A percentile compares a stretch with the other conserved stretches of the same genome.
phyloP scores from a whole-genome alignment of 2,888 invertebrate species.

The Icerya purchasi region DNA sequence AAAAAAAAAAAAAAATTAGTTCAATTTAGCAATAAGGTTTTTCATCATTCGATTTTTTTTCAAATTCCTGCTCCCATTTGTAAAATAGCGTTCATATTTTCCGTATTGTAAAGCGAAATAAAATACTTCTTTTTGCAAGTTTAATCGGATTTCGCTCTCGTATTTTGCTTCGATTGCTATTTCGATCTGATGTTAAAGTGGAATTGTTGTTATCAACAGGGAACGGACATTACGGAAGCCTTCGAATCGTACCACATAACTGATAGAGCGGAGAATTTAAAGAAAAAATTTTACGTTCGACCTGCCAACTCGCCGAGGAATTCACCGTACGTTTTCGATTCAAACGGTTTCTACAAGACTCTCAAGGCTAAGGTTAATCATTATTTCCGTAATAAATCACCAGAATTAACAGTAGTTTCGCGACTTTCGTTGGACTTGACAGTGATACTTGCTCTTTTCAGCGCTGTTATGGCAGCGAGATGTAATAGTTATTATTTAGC shows the following conservation, averaged over 20 bases:
- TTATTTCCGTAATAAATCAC: slow-evolving; percentile 5
- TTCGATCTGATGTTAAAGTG: not conserved
- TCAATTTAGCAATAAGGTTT: not conserved
- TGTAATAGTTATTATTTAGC: slow-evolving; percentile 22
- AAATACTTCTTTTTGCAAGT: too few relatives aligned
- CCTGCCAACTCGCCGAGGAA: slow-evolving; percentile 40
- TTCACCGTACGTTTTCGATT: slow-evolving; percentile 48
- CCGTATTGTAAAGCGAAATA: too few relatives aligned
- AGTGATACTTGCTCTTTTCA: slow-evolving; percentile 24
- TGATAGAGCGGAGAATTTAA: slow-evolving; percentile 32
- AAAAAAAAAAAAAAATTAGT: too few relatives aligned
- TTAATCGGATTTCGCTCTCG: too few relatives aligned
- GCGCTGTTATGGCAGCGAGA: slow-evolving; percentile 21
- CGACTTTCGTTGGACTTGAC: slow-evolving; percentile 24
- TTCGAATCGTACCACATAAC: slow-evolving; percentile 52
- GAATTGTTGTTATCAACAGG: slow-evolving; percentile 32
- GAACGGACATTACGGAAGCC: slow-evolving; percentile 58
- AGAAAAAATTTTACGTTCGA: slow-evolving; percentile 42
- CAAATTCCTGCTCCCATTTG: not conserved
- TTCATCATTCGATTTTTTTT: not conserved
- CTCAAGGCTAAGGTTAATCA: slow-evolving; percentile 29
- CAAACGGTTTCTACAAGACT: slow-evolving; percentile 50
- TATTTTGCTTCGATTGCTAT: too few relatives aligned
- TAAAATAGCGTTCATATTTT: too few relatives aligned
- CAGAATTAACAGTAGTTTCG: slow-evolving; percentile 6